These are phyloP conservation scores for Diogma glabrata DNA, from an alignment of 2,888 invertebrate species.

Conservation along the genomic window DNA sequence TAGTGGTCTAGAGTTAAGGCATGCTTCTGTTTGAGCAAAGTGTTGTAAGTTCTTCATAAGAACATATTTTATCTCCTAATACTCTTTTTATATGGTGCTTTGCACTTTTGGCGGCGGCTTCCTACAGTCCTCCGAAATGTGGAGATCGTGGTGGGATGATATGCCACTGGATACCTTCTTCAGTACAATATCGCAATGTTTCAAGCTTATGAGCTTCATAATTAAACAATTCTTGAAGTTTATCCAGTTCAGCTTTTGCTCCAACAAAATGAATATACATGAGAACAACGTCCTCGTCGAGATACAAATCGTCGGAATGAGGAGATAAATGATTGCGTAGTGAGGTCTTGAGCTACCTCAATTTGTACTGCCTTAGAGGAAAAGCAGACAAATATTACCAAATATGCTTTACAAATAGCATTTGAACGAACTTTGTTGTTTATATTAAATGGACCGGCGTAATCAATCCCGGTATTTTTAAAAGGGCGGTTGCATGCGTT, in stretches of 20 bases:
- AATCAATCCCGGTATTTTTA: neutral
- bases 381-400: neutral
- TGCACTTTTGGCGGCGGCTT: neutral
- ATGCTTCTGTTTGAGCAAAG: neutral
- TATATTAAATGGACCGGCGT: neutral
- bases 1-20: neutral
- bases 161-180: neutral
- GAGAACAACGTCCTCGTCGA: neutral
- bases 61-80: neutral
- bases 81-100: neutral
- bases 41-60: neutral
- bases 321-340: neutral
- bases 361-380: neutral
- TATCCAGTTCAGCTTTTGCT: neutral
- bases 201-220: neutral
- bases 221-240: slow-evolving; percentile 3
- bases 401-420: neutral
- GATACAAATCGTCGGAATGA: neutral
- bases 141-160: neutral
- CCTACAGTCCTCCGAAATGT: neutral
- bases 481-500: neutral
- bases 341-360: neutral
- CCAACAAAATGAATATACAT: neutral
- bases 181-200: neutral
- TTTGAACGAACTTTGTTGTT: slow-evolving; percentile 1